Evolutionary conservation across 1,140 invertebrate genomes (phyloP), one percentile per base, ranked within the genome.

Genomic region (Dreissena polymorpha): DNA sequence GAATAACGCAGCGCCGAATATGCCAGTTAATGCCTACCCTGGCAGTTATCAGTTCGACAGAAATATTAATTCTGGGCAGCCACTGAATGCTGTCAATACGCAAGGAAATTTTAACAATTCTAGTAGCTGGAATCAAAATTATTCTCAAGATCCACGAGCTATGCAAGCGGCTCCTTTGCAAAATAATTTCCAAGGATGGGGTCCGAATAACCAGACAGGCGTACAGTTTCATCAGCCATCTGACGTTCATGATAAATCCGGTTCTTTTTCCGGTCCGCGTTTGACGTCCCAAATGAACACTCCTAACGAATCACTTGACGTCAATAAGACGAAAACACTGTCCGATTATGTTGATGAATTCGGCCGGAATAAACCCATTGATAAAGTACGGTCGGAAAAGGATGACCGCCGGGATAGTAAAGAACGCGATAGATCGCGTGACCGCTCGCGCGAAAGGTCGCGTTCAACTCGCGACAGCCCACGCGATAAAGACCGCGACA

Each of bases 401-500:
- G 68, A 70, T 16, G 51, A 70, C 29, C 60, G 57, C 21, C 71
- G 63, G 29, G 25, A 55, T 21, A 73, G 71, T 63, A 65, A 67
- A 60, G 80, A 79, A 21, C 53, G 81, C 21, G 75, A 71, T 23
- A 49, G 84, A 60, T 73, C 74, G 0, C 82, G 86, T 70, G 76
- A 83, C 25, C 63, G 64, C 10, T 73, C 80, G 6, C 53, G 70
- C 18, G 84, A 86, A 16, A 64, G 72, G 51, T 39, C 60, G 18
- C 60, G 75, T 21, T 8, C 39, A 39, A 39, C 39, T 39, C 12
- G 50, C 13, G 23, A 29, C 51, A 75, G 64, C 23, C 74, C 79
- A 1, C 64, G 68, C 16, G 70, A 85, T 69, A 78, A 76, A 53
- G 80, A 76, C 57, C 39, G 73, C 21, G 83, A 85, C 70, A 57